Evolutionary conservation across 2,113 vertebrate species (phyloP).

Genomic region (Casuarius casuarius): DNA sequence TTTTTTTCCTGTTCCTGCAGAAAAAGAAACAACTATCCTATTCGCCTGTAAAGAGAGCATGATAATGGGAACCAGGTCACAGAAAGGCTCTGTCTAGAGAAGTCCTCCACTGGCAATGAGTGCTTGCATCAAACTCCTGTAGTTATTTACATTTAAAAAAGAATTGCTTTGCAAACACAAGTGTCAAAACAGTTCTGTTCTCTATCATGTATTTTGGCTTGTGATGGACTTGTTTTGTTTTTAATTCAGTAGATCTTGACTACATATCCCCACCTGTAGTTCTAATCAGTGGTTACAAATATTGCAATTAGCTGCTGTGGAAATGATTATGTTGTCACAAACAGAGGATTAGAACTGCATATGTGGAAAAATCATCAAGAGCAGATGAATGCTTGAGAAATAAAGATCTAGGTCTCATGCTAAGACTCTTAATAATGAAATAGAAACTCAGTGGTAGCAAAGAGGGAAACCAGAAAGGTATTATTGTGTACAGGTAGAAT

Average conservation of each 20-base stretch:
- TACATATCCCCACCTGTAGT: conserved; percentile 54
- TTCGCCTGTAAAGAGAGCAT: neutral
- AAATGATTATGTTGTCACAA: conserved; percentile 76
- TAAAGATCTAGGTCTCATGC: conserved; percentile 10
- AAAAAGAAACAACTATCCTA: neutral
- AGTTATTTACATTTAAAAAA: neutral
- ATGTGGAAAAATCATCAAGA: conserved; percentile 10
- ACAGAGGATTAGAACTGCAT: conserved; percentile 66
- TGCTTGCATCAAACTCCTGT: neutral
- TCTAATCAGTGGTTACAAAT: conserved; percentile 69
- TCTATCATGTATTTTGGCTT: conserved; percentile 10
- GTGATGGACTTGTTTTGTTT: conserved; percentile 5
- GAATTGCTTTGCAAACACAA: neutral
- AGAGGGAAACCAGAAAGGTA: neutral
- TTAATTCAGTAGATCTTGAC: conserved; percentile 41
- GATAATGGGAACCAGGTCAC: neutral
- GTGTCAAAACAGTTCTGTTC: conserved; percentile 14
- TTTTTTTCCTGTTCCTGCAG: neutral
- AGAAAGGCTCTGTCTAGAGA: neutral
- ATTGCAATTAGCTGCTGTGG: conserved; percentile 62
- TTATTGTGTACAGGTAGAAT: neutral
- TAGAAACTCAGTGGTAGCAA: neutral
- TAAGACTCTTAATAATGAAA: conserved; percentile 33
- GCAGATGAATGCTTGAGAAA: conserved; percentile 45
- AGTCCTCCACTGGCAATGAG: neutral